phyloP scores from a whole-genome alignment of 1,140 invertebrate species.

The Drosophila bocqueti region DNA sequence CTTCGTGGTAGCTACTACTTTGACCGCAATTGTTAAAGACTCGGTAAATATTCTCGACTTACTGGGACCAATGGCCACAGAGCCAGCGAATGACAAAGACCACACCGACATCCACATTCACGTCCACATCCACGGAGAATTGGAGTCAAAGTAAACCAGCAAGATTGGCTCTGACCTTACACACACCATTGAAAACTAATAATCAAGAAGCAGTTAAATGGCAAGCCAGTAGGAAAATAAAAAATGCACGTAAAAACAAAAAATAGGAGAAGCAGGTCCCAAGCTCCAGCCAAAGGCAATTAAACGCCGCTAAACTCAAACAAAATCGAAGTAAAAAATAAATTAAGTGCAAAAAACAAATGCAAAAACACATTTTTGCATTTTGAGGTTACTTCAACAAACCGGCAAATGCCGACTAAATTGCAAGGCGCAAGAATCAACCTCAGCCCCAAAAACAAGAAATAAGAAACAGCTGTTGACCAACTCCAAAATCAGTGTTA shows the following conservation, averaged over 20 bases:
- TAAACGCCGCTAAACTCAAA: conserved; percentile 14
- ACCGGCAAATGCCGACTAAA: conserved; percentile 22
- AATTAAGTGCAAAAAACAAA: conserved; percentile 5
- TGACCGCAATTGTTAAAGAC: conserved; percentile 4
- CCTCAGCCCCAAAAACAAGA: conserved; percentile 70
- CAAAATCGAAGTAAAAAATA: conserved; percentile 27
- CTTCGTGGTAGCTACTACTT: not conserved
- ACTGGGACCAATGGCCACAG: conserved; percentile 37
- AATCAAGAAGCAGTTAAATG: conserved; percentile 77
- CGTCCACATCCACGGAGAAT: conserved; percentile 46
- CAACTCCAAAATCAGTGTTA: conserved; percentile 29
- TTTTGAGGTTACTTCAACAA: conserved; percentile 60
- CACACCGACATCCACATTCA: conserved; percentile 5
- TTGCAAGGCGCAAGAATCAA: conserved; percentile 61
- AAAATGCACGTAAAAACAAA: conserved; percentile 12
- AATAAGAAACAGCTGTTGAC: conserved; percentile 62
- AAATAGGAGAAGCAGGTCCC: conserved; percentile 46
- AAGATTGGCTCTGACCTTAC: conserved; percentile 72
- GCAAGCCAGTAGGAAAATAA: conserved; percentile 56
- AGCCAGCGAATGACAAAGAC: conserved; percentile 41
- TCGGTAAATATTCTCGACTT: conserved; percentile 40
- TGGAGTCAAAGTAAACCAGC: conserved; percentile 72
- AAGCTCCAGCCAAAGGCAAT: conserved; percentile 1
- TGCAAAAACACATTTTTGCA: conserved; percentile 41
- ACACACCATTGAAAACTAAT: conserved; percentile 55